Evolutionary conservation across 2,888 invertebrate genomes (phyloP), one percentile per base, ranked within the genome.

Genomic region (Drosophila algonquin): DNA sequence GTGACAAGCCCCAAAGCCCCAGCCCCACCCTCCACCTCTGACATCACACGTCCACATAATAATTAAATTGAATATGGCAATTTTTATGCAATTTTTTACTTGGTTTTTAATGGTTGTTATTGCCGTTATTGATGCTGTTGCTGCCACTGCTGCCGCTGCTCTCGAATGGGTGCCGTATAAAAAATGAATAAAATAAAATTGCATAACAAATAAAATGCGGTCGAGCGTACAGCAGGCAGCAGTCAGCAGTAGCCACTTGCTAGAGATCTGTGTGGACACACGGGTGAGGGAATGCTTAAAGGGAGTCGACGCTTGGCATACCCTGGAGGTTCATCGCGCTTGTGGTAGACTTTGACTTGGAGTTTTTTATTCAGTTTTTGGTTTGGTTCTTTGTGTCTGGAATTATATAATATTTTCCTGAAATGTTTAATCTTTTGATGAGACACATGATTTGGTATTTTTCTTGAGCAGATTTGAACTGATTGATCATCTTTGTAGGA

Each of bases 131-230:
- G 63, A 61, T 71, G 58, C 61, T 56, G 52, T 65, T 75, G 63
- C 63, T 68, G 69, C 60, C 6, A 62, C 59, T 71, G 58, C 61
- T 56, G 50, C 68, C 73, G 62, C 64, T 68, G 69, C 63, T 52
- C 35, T 51, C 57, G 65, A 52, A 16, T 57, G 46, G 56, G 52
- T 8, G 46, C 2, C 59, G 5, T 24, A 58, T 73, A 75, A 75
- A 84, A 84, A 77, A 76, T 75, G 71, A 73, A 84, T 79, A 70
- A 55, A 85, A 80, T 79, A 71, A 79, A 82, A 80, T 79, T 72
- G 60, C 69, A 78, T 73, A 73, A 65, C 71, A 75, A 71, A 80
- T 82, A 64, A 73, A 80, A 83, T 80, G 83, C 62, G 83, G 80
- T 85, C 65, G 52, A 14, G n/a, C 56, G 48, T 64, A 27, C 58